Evolutionary conservation across 2,113 vertebrate genomes (phyloP).

Genomic region (Siniperca chuatsi): DNA sequence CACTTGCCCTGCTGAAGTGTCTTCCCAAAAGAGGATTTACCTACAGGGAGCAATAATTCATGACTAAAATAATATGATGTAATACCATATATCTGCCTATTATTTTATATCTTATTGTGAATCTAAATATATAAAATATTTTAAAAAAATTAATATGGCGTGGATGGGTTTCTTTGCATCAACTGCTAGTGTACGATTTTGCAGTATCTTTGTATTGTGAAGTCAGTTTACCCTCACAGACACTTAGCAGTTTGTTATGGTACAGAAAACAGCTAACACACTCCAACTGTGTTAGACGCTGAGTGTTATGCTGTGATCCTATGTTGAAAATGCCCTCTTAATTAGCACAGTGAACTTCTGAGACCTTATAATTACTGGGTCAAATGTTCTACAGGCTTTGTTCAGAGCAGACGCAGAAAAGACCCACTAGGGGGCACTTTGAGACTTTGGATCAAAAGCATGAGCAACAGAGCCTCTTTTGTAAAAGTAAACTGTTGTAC

Average conservation of each 20-base stretch:
- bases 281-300: conserved; percentile 49
- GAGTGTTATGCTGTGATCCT: conserved; percentile 63
- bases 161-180: not conserved
- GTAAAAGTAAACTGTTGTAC: conserved; percentile 4
- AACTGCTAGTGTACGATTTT: not conserved
- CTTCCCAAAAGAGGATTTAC: not conserved
- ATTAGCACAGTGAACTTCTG: conserved; percentile 62
- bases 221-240: conserved; percentile 59
- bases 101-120: not conserved
- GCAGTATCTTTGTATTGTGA: conserved; percentile 4
- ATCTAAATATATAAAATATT: not conserved
- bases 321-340: conserved; percentile 59
- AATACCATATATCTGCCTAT: not conserved
- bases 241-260: conserved; percentile 62
- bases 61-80: not conserved
- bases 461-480: not conserved
- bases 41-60: not conserved
- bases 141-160: not conserved
- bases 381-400: conserved; percentile 21
- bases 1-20: not conserved
- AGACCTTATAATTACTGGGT: conserved; percentile 55
- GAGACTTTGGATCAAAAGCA: conserved; percentile 70
- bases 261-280: conserved; percentile 52
- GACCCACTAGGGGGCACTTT: conserved; percentile 82
- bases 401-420: conserved; percentile 24